Percentiles rank a stretch among this genome's conserved stretches.
Evolutionary conservation across 2,888 invertebrate genomes (phyloP).

Genomic region (Crioceris asparagi): DNA sequence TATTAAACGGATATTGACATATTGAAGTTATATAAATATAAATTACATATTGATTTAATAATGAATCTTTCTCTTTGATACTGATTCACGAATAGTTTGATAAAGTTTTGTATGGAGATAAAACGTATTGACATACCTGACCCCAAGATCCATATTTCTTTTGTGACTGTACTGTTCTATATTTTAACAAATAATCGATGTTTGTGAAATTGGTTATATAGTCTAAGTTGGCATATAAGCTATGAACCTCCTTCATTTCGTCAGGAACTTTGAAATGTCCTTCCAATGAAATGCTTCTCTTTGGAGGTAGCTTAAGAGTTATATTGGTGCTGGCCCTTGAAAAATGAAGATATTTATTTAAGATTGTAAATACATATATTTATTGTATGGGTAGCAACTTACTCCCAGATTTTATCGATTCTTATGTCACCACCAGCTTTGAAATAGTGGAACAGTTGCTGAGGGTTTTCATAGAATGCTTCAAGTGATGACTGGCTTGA

Average conservation of each 20-base stretch:
- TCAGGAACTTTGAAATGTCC: conserved; percentile 50
- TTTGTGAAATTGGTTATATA: conserved; percentile 34
- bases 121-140: conserved; percentile 38
- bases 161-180: conserved; percentile 43
- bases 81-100: background rate
- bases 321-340: conserved; percentile 29
- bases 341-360: conserved; percentile 6
- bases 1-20: background rate
- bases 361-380: background rate
- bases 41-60: background rate
- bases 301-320: conserved; percentile 42
- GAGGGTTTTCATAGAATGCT: conserved; percentile 45
- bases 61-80: background rate
- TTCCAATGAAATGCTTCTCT: conserved; percentile 43
- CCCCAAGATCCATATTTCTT: conserved; percentile 48
- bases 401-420: conserved; percentile 47
- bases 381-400: conserved; percentile 14
- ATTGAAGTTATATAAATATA: background rate
- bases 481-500: conserved; percentile 38
- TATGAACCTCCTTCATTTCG: conserved; percentile 53
- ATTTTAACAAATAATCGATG: conserved; percentile 42
- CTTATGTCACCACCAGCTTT: conserved; percentile 45
- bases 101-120: background rate
- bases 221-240: conserved; percentile 42
- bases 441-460: conserved; percentile 40